Evolutionary conservation across 2,797 vertebrate genomes (phyloP).

Genomic region (Hippoglossus hippoglossus): DNA sequence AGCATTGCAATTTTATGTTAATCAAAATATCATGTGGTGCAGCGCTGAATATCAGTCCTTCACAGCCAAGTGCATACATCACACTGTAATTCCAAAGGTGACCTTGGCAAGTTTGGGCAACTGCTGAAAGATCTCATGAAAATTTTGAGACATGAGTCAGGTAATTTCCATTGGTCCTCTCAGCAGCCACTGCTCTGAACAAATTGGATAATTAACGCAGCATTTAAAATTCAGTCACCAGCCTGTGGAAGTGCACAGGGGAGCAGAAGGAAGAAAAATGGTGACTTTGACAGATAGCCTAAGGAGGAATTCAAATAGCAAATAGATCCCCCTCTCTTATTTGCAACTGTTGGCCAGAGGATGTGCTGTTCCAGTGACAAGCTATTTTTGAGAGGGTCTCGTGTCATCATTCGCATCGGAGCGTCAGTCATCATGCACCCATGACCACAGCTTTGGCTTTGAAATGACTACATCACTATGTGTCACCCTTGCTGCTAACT

Average conservation of each 20-base stretch:
- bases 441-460: slow-evolving; percentile 36
- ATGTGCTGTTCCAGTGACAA: slow-evolving; percentile 55
- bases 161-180: slow-evolving; percentile 61
- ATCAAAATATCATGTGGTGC: slow-evolving; percentile 76
- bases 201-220: slow-evolving; percentile 73
- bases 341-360: slow-evolving; percentile 44
- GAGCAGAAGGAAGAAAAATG: slow-evolving; percentile 61
- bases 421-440: slow-evolving; percentile 41
- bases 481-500: slow-evolving; percentile 44
- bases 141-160: slow-evolving; percentile 46
- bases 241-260: slow-evolving; percentile 60
- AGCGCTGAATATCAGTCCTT: slow-evolving; percentile 72
- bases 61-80: slow-evolving; percentile 68
- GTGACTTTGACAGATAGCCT: slow-evolving; percentile 76
- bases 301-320: slow-evolving; percentile 76
- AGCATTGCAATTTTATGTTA: slow-evolving; percentile 79
- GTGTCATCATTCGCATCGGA: slow-evolving; percentile 40
- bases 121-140: slow-evolving; percentile 52
- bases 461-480: slow-evolving; percentile 49
- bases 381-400: slow-evolving; percentile 62
- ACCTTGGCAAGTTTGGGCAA: slow-evolving; percentile 71
- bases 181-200: slow-evolving; percentile 72
- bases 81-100: slow-evolving; percentile 69
- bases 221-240: slow-evolving; percentile 69
- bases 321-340: slow-evolving; percentile 38